Percentiles rank a stretch among this genome's conserved stretches.
Evolutionary conservation across 2,888 invertebrate species (phyloP).

Genomic region (Phaonia tiefii): DNA sequence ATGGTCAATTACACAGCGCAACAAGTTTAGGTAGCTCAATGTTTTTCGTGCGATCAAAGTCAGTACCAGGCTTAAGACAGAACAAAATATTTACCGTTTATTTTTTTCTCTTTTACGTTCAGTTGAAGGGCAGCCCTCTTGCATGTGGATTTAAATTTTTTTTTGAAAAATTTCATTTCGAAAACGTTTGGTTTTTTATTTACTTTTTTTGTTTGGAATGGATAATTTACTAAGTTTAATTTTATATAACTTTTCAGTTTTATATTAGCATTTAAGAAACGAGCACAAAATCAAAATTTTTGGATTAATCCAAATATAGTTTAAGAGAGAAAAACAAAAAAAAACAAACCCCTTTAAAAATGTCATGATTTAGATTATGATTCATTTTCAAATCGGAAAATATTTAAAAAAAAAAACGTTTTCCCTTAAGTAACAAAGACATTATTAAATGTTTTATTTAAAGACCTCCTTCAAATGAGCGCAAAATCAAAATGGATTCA

Average conservation of each 20-base stretch:
- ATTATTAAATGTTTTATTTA: constrained; percentile 66
- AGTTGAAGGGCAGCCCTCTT: too few relatives aligned
- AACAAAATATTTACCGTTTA: too few relatives aligned
- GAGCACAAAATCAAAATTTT: constrained; percentile 67
- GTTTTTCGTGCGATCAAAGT: too few relatives aligned
- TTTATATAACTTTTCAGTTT: constrained; percentile 21
- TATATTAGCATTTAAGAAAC: constrained; percentile 59
- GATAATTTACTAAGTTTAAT: constrained; percentile 4
- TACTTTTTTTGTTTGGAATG: constrained; percentile 45
- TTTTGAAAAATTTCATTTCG: too few relatives aligned
- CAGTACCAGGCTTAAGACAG: too few relatives aligned
- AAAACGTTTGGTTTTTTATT: neutral
- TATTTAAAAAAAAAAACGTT: constrained; percentile 67
- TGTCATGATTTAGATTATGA: constrained; percentile 34
- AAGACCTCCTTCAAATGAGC: constrained; percentile 71
- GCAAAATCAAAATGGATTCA: constrained; percentile 78
- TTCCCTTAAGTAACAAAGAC: constrained; percentile 20
- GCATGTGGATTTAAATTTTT: too few relatives aligned
- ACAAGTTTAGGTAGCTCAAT: too few relatives aligned
- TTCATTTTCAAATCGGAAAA: constrained; percentile 63
- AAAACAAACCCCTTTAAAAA: constrained; percentile 41
- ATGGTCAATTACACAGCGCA: too few relatives aligned
- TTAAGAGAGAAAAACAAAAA: constrained; percentile 67
- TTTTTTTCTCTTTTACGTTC: too few relatives aligned
- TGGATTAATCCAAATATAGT: constrained; percentile 65